Base-by-base conservation (phyloP, 2,113 vertebrate genomes). In the Anhinga anhinga region DNA sequence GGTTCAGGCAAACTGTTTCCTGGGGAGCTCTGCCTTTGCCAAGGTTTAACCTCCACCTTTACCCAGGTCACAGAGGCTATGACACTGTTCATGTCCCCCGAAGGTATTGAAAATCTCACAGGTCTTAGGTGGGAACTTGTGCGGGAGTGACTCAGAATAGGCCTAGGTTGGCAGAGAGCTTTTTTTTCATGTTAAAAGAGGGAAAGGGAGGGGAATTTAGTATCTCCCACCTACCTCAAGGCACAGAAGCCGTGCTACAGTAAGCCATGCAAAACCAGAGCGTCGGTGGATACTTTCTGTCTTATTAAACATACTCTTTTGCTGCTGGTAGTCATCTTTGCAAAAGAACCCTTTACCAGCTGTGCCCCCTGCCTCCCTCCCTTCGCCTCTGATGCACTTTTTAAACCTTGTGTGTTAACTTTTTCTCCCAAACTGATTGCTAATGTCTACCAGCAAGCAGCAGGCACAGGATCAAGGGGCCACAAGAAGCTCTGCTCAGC, bases 1-100 rank as follows among this genome's bases (percentile, higher is more conserved):
- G 1, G 47, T 34, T 76, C 27, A 7, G 71, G 62, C 36, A 49
- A n/a, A 40, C 14, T 38, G 19, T 26, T 73, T 29, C 40, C 65
- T 11, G 44, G 44, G 34, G 10, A 72, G 15, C 50, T 44, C n/a
- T 29, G 61, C 34, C 44, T 42, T 36, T 20, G 40, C 40, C 42
- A 30, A 25, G 47, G 53, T 34, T 61, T 55, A 34, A 50, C 53
- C 15, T 63, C 36, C 21, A 9, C 65, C 45, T 36, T 38, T 25
- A 17, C 18, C 26, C 38, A 15, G 66, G 66, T 45, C 38, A 14
- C 42, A 42, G 45, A 66, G 42, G 32, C 42, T 45, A 13, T 1
- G 1, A 18, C 27, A 22, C 49, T 26, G 32, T 49, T 56, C 13
- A 4, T 0, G 3, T 38, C 36, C 27, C 69, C 42, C 0, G 0